Conservation (phyloP, 2,113 vertebrate species). For the Meleagris gallopavo region DNA sequence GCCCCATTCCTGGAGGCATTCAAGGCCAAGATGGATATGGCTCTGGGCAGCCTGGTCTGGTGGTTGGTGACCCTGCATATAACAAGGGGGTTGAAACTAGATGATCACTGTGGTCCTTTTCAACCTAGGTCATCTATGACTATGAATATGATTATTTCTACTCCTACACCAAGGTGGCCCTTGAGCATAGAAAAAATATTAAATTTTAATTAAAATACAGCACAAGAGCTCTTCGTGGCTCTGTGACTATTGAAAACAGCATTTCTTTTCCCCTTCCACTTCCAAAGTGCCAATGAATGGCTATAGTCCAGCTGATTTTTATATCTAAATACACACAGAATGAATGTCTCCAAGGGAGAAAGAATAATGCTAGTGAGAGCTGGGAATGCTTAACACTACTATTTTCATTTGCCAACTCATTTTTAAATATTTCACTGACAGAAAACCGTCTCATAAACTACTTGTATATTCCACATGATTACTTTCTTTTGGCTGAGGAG, state of each 20-base stretch:
- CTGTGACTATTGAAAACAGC: neutral
- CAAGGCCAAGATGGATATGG: too few relatives aligned
- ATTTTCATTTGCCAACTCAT: neutral
- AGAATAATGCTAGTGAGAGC: neutral
- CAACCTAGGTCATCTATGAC: too few relatives aligned
- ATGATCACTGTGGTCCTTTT: too few relatives aligned
- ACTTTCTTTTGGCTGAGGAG: neutral
- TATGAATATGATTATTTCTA: neutral
- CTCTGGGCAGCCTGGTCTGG: too few relatives aligned
- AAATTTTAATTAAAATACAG: neutral
- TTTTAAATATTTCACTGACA: neutral
- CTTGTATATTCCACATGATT: neutral
- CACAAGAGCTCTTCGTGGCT: neutral
- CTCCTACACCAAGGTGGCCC: neutral
- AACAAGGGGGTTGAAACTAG: too few relatives aligned
- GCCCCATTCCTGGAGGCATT: too few relatives aligned
- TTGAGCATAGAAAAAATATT: neutral
- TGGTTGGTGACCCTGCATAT: too few relatives aligned
- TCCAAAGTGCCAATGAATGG: neutral
- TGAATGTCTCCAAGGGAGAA: neutral
- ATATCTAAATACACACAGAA: neutral
- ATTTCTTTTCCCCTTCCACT: rapidly evolving
- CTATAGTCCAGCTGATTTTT: neutral
- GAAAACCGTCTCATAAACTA: neutral
- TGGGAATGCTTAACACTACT: neutral